A percentile compares a stretch with the other conserved stretches of the same genome.
These are phyloP conservation scores for Narcine bancroftii DNA, from an alignment of 2,113 vertebrate genomes.

Conservation along the genomic window DNA sequence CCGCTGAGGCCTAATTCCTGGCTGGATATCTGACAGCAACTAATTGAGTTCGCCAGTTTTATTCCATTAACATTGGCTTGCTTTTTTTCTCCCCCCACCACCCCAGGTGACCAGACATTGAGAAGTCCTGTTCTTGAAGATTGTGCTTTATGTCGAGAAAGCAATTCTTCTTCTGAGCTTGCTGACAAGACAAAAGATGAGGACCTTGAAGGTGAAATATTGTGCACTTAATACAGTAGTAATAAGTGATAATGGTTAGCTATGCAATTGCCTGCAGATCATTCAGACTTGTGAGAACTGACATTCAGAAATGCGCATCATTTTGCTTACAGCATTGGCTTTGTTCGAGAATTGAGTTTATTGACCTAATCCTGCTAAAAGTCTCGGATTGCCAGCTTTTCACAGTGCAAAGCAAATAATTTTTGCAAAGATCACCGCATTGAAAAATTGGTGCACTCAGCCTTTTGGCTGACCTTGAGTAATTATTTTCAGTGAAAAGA, in stretches of 20 bases:
- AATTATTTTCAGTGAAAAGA: neutral
- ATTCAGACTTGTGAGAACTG: neutral
- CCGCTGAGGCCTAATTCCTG: neutral
- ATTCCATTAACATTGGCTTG: neutral
- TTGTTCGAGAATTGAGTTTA: neutral
- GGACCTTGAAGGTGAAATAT: slow-evolving; percentile 79
- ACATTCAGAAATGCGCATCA: neutral
- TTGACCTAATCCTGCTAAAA: neutral
- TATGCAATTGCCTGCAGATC: neutral
- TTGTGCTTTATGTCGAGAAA: slow-evolving; percentile 90
- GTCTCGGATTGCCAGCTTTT: neutral
- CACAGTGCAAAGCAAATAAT: neutral
- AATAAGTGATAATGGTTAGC: neutral
- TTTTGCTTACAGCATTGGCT: neutral
- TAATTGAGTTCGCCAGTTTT: neutral
- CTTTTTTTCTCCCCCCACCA: slow-evolving; percentile 8
- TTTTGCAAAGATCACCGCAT: neutral
- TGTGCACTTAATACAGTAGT: neutral
- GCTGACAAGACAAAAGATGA: slow-evolving; percentile 82
- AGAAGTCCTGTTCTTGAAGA: slow-evolving; percentile 78
- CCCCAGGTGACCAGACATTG: slow-evolving; percentile 68
- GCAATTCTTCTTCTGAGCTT: slow-evolving; percentile 79
- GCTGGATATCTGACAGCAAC: neutral
- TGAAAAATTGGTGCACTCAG: neutral
- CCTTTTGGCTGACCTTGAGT: neutral